Evolutionary conservation across 2,797 vertebrate species (phyloP).

Genomic region (Lacerta bilineata): DNA sequence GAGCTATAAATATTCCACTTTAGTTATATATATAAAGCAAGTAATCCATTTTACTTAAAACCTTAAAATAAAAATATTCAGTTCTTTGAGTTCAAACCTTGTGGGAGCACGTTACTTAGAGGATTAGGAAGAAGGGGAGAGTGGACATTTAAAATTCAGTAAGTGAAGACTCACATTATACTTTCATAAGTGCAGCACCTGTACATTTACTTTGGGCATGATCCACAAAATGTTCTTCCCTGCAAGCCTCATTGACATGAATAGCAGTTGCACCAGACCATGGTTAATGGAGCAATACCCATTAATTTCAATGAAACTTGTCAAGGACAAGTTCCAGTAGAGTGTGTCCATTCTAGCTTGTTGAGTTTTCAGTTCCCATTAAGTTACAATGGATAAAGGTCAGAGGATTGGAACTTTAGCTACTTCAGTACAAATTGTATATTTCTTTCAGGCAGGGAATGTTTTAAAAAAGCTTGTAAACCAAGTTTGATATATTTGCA

Average conservation of each 20-base stretch:
- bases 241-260: neutral
- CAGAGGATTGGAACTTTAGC: slow-evolving; percentile 29
- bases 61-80: neutral
- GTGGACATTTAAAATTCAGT: neutral
- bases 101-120: neutral
- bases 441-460: neutral
- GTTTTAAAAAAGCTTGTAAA: slow-evolving; percentile 4
- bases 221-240: neutral
- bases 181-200: slow-evolving; percentile 4
- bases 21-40: neutral
- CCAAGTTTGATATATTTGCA: neutral
- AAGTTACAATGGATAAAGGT: slow-evolving; percentile 31
- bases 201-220: neutral
- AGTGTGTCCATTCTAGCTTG: slow-evolving; percentile 40
- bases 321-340: slow-evolving; percentile 35
- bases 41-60: neutral
- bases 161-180: neutral
- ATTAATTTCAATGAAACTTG: slow-evolving; percentile 37
- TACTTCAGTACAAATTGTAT: slow-evolving; percentile 12
- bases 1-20: neutral
- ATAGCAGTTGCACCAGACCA: slow-evolving; percentile 18
- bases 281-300: slow-evolving; percentile 29
- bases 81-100: neutral
- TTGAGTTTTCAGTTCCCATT: slow-evolving; percentile 47
- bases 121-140: neutral